These are phyloP conservation scores for Oceanodroma leucorhoa DNA, from an alignment of 2,797 vertebrate species.

Conservation along the genomic window DNA sequence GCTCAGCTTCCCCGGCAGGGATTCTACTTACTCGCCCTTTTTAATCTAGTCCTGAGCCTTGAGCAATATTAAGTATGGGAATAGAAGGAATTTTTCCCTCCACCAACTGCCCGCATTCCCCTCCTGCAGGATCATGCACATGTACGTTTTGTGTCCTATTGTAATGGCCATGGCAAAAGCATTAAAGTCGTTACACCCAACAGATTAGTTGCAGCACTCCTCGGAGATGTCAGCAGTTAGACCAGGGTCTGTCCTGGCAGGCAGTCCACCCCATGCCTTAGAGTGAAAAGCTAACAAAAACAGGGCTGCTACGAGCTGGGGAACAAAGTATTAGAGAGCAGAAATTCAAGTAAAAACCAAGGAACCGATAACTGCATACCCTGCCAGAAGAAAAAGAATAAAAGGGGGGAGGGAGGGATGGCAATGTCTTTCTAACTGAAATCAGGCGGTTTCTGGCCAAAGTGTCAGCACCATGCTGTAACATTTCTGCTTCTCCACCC, in stretches of 20 bases:
- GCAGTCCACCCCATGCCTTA: background rate
- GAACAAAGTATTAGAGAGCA: background rate
- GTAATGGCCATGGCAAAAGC: background rate
- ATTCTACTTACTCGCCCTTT: slow-evolving; percentile 15
- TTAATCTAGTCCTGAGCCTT: background rate
- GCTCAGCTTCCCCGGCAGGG: background rate
- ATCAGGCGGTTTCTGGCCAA: background rate
- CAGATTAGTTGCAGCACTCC: background rate
- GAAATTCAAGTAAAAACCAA: background rate
- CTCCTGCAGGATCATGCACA: background rate
- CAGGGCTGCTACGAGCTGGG: background rate
- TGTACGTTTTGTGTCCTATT: background rate
- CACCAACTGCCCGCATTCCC: background rate
- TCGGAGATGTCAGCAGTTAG: background rate
- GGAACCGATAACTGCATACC: background rate
- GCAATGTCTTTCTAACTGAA: background rate
- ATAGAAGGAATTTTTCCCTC: background rate
- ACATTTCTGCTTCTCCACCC: slow-evolving; percentile 10
- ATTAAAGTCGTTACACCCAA: background rate
- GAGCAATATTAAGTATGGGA: background rate
- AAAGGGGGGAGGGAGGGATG: background rate
- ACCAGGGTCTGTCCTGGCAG: background rate
- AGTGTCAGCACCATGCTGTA: slow-evolving; percentile 3
- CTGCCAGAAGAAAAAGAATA: background rate
- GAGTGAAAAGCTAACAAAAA: background rate